Evolutionary conservation across 2,797 vertebrate species (phyloP), one percentile per base, ranked within the genome.

Genomic region (Nothura maculosa): DNA sequence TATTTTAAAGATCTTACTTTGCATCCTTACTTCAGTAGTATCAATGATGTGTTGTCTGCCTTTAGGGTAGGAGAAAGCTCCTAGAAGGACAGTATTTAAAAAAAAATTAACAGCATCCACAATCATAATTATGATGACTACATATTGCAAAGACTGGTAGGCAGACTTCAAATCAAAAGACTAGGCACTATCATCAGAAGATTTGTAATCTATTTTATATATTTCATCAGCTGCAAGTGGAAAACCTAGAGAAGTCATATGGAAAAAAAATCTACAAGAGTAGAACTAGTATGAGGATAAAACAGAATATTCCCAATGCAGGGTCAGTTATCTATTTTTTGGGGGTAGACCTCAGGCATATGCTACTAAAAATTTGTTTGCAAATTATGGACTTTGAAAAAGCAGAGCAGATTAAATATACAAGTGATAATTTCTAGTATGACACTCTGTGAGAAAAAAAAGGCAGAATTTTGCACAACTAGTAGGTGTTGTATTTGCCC

Each of bases 311-410:
- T 74, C 81, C 72, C 73, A 92, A 52, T 36, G 19, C 24, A 84
- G 32, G 62, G 57, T 90, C 50, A 32, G 38, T 15, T 34, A 13
- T 87, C 60, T 93, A 45, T 73, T 77, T 70, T 70, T 81, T n/a
- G 64, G 72, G 57, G 89, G 79, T 17, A 73, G 40, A 72, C 25
- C 68, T 86, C 52, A 72, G 66, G 38, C 60, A 67, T 94, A 64
- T 84, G 85, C 13, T 86, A 79, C 67, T 58, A 95, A 94, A 94
- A 85, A 87, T 84, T 73, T 93, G 83, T 93, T 74, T 93, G 74
- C 57, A 96, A 96, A 96, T 92, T 57, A 87, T 40, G 47, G 92
- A 93, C 81, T 95, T 30, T 78, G 70, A 87, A 96, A 88, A 89
- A 73, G 43, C 40, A 85, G 80, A 48, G 43, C 48, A 91, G 72